Conservation (phyloP, 1,140 invertebrate species). For the Halesus radiatus region DNA sequence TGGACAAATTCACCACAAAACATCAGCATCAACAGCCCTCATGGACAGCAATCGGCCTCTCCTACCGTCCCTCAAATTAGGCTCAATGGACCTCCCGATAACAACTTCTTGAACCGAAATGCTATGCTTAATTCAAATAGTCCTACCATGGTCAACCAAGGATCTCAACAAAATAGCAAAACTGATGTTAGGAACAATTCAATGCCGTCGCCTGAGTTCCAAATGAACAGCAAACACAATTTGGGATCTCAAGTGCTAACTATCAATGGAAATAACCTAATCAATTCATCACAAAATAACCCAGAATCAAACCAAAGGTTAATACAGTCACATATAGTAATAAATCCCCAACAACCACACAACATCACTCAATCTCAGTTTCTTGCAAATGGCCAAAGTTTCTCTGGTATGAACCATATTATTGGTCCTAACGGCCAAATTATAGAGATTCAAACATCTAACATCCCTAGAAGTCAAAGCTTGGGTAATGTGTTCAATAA, state of each 20-base stretch:
- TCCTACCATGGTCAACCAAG: constrained; percentile 27
- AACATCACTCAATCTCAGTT: constrained; percentile 6
- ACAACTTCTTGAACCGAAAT: constrained; percentile 44
- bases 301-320: constrained; percentile 46
- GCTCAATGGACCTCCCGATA: constrained; percentile 38
- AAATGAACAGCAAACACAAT: constrained; percentile 36
- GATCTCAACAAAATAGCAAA: constrained; percentile 34
- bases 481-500: constrained; percentile 46
- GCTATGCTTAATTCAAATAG: constrained; percentile 29
- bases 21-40: constrained; percentile 42
- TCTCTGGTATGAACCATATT: constrained; percentile 62
- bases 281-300: constrained; percentile 11
- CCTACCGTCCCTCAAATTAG: constrained; percentile 44
- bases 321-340: constrained; percentile 46
- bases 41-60: constrained; percentile 40
- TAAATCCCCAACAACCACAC: constrained; percentile 44
- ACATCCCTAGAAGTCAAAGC: constrained; percentile 60
- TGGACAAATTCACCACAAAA: constrained; percentile 50
- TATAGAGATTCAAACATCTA: constrained; percentile 69
- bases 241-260: constrained; percentile 47
- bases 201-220: constrained; percentile 29
- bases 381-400: constrained; percentile 5
- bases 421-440: constrained; percentile 72
- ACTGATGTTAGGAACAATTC: background rate
- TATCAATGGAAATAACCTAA: constrained; percentile 44